Conservation (phyloP, 2,797 vertebrate species). For the Coracias cyanogaster region DNA sequence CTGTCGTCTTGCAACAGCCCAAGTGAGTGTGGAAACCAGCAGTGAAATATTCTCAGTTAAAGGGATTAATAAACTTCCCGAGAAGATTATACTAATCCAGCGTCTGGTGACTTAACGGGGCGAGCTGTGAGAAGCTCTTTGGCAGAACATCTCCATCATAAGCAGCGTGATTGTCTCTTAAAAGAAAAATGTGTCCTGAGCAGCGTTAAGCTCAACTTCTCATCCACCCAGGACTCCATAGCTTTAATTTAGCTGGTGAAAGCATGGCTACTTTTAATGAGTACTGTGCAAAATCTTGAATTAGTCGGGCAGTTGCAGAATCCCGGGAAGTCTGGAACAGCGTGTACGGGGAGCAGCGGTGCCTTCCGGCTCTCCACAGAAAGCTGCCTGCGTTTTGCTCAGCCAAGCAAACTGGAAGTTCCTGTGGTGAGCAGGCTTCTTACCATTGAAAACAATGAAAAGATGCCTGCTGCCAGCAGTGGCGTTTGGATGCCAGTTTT, state of each 20-base stretch:
- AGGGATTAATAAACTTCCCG: neutral
- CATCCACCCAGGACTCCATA: neutral
- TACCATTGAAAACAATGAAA: conserved; percentile 39
- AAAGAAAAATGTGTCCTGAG: neutral
- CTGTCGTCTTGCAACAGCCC: neutral
- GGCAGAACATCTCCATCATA: neutral
- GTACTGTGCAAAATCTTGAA: conserved; percentile 18
- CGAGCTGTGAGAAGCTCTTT: neutral
- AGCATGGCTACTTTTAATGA: conserved; percentile 26
- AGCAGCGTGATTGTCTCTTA: neutral
- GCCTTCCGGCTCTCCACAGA: conserved; percentile 62
- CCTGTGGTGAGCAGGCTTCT: conserved; percentile 44
- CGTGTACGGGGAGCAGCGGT: conserved; percentile 11
- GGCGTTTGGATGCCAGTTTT: conserved; percentile 32
- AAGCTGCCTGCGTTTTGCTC: conserved; percentile 30
- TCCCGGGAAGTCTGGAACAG: conserved; percentile 48
- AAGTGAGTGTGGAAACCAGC: neutral
- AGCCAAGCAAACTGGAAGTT: conserved; percentile 60
- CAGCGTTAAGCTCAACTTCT: neutral
- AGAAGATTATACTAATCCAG: neutral
- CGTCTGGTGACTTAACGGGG: neutral
- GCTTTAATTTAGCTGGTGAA: conserved; percentile 21
- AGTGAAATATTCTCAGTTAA: neutral
- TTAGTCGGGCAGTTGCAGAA: conserved; percentile 24
- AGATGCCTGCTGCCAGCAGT: conserved; percentile 44